Evolutionary conservation across 2,797 vertebrate species (phyloP), one percentile per base, ranked within the genome.

Genomic region (Leucoraja ocellata): DNA sequence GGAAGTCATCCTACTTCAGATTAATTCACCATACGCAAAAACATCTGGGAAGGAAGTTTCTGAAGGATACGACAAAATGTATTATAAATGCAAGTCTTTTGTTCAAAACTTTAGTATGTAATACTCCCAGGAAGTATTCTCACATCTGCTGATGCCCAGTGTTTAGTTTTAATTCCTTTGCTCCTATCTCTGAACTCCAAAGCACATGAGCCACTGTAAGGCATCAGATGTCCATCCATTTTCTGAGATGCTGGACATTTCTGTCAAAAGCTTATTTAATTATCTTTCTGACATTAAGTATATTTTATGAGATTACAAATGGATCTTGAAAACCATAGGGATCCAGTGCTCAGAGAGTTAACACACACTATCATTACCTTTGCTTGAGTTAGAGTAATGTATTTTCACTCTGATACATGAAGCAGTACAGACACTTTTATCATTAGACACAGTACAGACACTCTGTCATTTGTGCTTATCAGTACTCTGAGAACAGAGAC

Each of bases 341-440:
- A 63, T 36, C 71, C 68, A 74, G 90, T 92, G 11, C 36, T 73
- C 36, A 46, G 73, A 46, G 90, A 76, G 90, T 92, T 92, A 92
- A 92, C 25, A 71, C 36, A 74, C 46, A 28, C 90, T 28, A 39
- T 76, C 39, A 39, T 92, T 92, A 92, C 90, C 90, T 92, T 92
- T 73, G 90, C 90, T 73, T 46, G 88, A 73, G 68, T 71, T 71
- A 65, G 86, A 68, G 86, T 68, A 71, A 91, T 91, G 88, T 91
- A 68, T 91, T 91, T 91, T 73, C 88, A 73, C 88, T 92, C 36
- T 28, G 68, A 74, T 74, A 76, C 90, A 92, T 92, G 90, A 92
- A 92, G 90, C 71, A 92, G 46, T 92, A 92, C 90, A 92, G 90
- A 92, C 90, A 92, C 90, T 92, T 92, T 92, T 92, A 92, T 92